Conservation (phyloP, 2,797 vertebrate genomes). For the Fistularia tabacaria region DNA sequence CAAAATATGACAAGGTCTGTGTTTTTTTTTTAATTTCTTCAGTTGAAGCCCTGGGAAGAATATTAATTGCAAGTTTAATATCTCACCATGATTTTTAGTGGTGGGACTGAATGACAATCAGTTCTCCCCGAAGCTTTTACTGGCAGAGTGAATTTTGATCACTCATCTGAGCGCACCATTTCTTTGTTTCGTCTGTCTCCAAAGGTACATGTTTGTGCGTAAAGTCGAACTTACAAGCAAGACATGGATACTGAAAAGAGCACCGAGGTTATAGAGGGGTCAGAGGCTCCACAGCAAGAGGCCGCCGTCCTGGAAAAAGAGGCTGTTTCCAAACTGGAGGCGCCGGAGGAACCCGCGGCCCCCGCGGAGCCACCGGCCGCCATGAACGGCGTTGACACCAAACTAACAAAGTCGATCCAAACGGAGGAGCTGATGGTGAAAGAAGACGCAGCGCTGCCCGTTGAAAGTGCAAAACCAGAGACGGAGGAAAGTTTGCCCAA, state of each 20-base stretch:
- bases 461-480: too few species aligned
- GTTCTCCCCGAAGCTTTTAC: too few species aligned
- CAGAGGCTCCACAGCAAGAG: constrained; percentile 47
- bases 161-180: background rate
- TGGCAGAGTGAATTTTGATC: background rate
- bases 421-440: constrained; percentile 31
- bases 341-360: constrained; percentile 28
- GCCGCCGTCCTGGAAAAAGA: constrained; percentile 52
- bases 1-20: too few species aligned
- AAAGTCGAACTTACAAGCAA: constrained; percentile 40
- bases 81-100: too few species aligned
- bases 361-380: constrained; percentile 60
- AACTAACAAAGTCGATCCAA: background rate
- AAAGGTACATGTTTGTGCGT: constrained; percentile 52
- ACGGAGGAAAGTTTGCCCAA: constrained; percentile 1
- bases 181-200: constrained; percentile 11
- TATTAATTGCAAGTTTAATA: too few species aligned
- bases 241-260: constrained; percentile 69
- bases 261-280: constrained; percentile 48
- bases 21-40: too few species aligned
- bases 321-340: constrained; percentile 35
- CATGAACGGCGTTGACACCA: constrained; percentile 8
- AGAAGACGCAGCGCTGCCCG: background rate
- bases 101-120: too few species aligned
- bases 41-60: too few species aligned